Base-by-base conservation (phyloP, 2,797 vertebrate genomes). In the Esox lucius region DNA sequence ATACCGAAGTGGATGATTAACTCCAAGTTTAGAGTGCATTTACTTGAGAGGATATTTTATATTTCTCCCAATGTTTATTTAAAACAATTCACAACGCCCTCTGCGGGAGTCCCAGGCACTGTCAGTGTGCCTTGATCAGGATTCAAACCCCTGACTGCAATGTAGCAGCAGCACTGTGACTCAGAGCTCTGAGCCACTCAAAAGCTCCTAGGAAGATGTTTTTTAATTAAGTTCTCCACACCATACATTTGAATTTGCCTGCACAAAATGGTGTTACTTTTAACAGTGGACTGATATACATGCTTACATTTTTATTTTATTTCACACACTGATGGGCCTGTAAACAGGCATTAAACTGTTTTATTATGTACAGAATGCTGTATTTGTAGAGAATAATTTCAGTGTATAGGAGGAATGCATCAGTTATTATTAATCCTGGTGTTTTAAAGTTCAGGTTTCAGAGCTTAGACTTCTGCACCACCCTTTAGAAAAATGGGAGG, bases 391-490 rank as follows among this genome's bases (percentile, higher is more conserved):
- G 61, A 31, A 31, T 31, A 11, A 26, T 53, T 62, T 22, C 24
- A 28, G 59, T 26, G 11, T 28, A 62, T 62, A 31, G 62, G 26
- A 28, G 28, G 64, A 42, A 68, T 19, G 8, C 8, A 35, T 26
- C n/a, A 6, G 42, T 79, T 75, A 33, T 6, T 1, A 78, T 79
- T 53, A n/a, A 73, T 80, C 68, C 3, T 42, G 8, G 8, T 39
- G 19, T 33, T 68, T 17, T 35, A 68, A 42, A 42, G 66, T 68
- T 33, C 66, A 68, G 28, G 33, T 66, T 22, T 68, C 6, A 39
- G 4, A 68, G 31, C 7, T 68, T 35, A 22, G 61, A 31, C 16
- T 35, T 68, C 66, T 35, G 68, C 17, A 68, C 33, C 39, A 19
- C 39, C 31, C 66, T 16, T 16, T 16, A 68, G 66, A 67, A 67